Conservation (phyloP, 2,888 invertebrate genomes). For the Empis stercorea region DNA sequence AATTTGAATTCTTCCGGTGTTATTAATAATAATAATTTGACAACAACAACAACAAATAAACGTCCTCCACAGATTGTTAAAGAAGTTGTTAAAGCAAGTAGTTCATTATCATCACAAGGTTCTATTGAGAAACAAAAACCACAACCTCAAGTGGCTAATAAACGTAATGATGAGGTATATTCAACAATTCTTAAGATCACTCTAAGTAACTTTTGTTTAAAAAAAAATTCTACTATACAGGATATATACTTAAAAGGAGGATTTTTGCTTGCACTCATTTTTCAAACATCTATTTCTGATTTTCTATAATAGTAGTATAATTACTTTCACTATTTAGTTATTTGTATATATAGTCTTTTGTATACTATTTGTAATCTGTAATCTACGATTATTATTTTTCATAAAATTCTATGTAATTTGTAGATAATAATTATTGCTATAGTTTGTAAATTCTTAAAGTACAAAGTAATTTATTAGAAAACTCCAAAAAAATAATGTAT, state of each 20-base stretch:
- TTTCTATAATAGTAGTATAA: not conserved
- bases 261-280: too few species aligned
- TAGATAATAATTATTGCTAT: too few species aligned
- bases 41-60: conserved; percentile 13
- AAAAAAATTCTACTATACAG: too few species aligned
- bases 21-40: conserved; percentile 13
- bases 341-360: conserved; percentile 2
- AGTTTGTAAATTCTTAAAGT: too few species aligned
- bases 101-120: conserved; percentile 20
- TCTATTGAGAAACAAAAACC: conserved; percentile 22
- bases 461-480: too few species aligned
- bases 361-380: too few species aligned
- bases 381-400: too few species aligned
- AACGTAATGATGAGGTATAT: conserved; percentile 28
- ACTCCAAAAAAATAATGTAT: too few species aligned
- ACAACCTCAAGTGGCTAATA: conserved; percentile 21
- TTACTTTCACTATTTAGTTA: conserved; percentile 4
- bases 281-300: not conserved
- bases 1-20: conserved; percentile 8
- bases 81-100: conserved; percentile 22
- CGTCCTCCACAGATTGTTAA: conserved; percentile 20
- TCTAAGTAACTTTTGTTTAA: too few species aligned
- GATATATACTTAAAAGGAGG: too few species aligned
- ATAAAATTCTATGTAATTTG: too few species aligned
- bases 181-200: not conserved